Evolutionary conservation across 2,888 invertebrate species (phyloP), one percentile per base, ranked within the genome.

Genomic region (Julus scanicus): DNA sequence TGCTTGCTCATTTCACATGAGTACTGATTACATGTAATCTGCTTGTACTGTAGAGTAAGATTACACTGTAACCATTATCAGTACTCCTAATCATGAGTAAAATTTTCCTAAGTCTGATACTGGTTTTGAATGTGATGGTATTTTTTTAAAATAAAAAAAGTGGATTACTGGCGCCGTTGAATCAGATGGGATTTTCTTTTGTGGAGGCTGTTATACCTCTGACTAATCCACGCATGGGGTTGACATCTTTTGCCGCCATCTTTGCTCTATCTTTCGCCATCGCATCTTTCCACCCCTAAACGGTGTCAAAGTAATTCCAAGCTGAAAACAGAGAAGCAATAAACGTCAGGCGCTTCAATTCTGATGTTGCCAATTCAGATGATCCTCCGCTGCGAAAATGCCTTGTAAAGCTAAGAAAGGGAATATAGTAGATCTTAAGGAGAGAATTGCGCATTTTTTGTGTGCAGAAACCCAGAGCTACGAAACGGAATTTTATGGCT

Each of bases 281-380:
- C 37, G 29, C 80, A 29, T 37, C 15, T 37, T 80, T 80, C 4
- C 15, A 2, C 15, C 80, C 80, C 80, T 11, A 80, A 80, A 80
- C 80, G 29, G 80, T 80, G 80, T 80, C 80, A 80, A 39, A 80
- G 80, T 80, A 80, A 80, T 80, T 80, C 80, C 80, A 37, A 80
- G 80, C 37, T 80, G 80, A 80, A 80, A 80, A 80, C 80, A 29
- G 80, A 80, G 80, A 80, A 80, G 80, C 80, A 80, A 80, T 80
- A 80, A 80, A 80, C 80, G 80, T 80, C 80, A 80, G 80, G 80
- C 80, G 80, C 37, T 80, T 80, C 80, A 80, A 37, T 80, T 80
- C 80, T 37, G 80, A 80, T 39, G 80, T 80, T 80, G 80, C 80
- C 80, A 80, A 80, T 80, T 80, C 80, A 39, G 80, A 80, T 80